Base-by-base conservation (phyloP, 2,888 invertebrate species). In the Argyra leucocephala region DNA sequence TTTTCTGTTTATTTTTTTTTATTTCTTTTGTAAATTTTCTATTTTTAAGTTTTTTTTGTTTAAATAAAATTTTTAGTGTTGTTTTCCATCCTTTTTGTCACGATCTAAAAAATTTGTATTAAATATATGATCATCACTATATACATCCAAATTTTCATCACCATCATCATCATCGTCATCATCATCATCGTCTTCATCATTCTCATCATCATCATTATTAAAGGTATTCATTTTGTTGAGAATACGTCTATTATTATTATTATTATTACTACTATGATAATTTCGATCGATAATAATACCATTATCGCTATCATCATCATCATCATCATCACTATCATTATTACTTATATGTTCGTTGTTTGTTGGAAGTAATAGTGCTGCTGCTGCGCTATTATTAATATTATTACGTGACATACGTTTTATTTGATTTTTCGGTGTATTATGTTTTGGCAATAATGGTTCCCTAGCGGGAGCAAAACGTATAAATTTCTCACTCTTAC, bases 321-420 rank as follows among this genome's bases (percentile, higher is more conserved):
- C 62, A 37, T 59, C 70, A 57, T 77, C 73, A 66, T 74, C 73
- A 22, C 81, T 81, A 66, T 84, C 83, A 22, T 76, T 76, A 66
- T 84, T 83, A 4, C 88, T 86, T 62, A 86, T 86, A 70, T 84
- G 83, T 4, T n/a, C 24, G n/a, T 18, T 61, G 26, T 24, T 18
- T 18, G 21, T 15, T 73, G 85, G 83, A 66, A 86, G 84, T 68
- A 89, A 83, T 15, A 88, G 78, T 0, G 84, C 83, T 0, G 85
- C 82, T 26, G 79, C 79, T 12, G 77, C 76, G 68, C 75, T 77
- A 12, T 85, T 86, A 76, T 85, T 81, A 68, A 83, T 83, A 22
- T 24, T 57, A 57, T 21, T 22, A 15, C 60, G 15, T 1, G 74
- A 72, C 77, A 84, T 87, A 63, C 83, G 83, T 71, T 84, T 84